These are phyloP conservation scores for Lepidurus couesii DNA, from an alignment of 1,140 invertebrate genomes.

Conservation along the genomic window DNA sequence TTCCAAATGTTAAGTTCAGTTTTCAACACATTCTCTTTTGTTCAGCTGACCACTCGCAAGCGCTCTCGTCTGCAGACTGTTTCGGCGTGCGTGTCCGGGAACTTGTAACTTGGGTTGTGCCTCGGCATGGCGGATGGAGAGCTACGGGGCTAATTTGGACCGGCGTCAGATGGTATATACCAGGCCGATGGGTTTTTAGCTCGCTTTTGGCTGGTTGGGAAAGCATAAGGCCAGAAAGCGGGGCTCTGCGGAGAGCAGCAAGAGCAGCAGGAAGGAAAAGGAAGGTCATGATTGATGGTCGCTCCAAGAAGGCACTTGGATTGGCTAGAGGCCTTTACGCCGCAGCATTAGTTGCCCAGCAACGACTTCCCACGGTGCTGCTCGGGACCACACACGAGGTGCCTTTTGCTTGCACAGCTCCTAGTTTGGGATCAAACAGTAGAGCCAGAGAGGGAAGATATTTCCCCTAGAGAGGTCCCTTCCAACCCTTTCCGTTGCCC, in stretches of 20 bases:
- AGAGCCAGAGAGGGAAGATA: not conserved
- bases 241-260: not conserved
- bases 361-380: conserved; percentile 20
- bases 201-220: not conserved
- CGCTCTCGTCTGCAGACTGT: conserved; percentile 20
- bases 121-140: not conserved
- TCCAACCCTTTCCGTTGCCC: not conserved
- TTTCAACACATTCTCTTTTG: not conserved
- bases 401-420: conserved; percentile 17
- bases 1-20: not conserved
- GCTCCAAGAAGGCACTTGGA: conserved; percentile 20
- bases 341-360: conserved; percentile 20
- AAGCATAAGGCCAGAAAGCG: not conserved
- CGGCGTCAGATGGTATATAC: not conserved
- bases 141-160: conserved; percentile 17
- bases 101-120: not conserved
- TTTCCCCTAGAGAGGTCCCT: not conserved
- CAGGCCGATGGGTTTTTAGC: not conserved
- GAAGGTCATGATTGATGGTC: conserved; percentile 21
- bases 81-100: not conserved
- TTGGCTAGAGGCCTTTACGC: conserved; percentile 20
- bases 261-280: conserved; percentile 20
- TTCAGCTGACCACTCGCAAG: not conserved
- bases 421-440: not conserved
- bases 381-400: conserved; percentile 7